Base-by-base conservation (phyloP, 2,888 invertebrate genomes). In the Microplitis manilae region DNA sequence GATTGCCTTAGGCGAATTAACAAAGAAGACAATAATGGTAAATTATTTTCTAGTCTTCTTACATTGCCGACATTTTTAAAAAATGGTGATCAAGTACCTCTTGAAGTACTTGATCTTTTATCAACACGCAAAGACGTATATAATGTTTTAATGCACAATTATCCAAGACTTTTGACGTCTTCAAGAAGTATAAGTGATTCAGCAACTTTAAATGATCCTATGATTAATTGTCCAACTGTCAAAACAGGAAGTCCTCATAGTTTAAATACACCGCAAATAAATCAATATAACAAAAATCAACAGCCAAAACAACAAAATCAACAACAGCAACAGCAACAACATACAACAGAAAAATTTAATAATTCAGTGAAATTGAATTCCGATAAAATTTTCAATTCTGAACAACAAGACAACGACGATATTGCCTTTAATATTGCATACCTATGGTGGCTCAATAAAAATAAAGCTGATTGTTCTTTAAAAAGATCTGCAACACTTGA, bases 1-100 rank as follows among this genome's bases (percentile, higher is more conserved):
- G 86, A 88, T 78, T 86, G 85, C 67, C 79, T 86, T n/a, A 81
- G 86, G 1, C 41, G 73, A 6, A 68, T 81, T 0, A 86, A 87
- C 60, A 86, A 86, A 13, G 86, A 88, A 20, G 89, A 90, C 50
- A 85, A 88, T 13, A 87, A 88, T n/a, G 84, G 88, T 6, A 92
- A 94, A 67, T 91, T 93, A 70, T 95, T 94, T 86, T 94, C 94
- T 84, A 96, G 96, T n/a, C 91, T 96, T 83, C 94, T 97, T 9
- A 95, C 95, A 86, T 90, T 97, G 77, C 97, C 97, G 0, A 97
- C 97, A 0, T 97, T 94, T 86, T 93, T 96, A 81, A 93, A 93
- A 68, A 94, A 94, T 80, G 94, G 94, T 0, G 95, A 95, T 88
- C 94, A 94, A 77, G 94, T 96, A 1, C 95, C 95, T 0, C 88